Evolutionary conservation across 2,113 vertebrate species (phyloP).

Genomic region (western clawed frog (Xenopus tropicalis)): UCB_Xtro_10.0 CM004451.2:385001-385500

Average conservation of each 20-base stretch:
- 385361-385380: background rate
- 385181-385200: background rate
- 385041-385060: too few species aligned
- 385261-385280: background rate
- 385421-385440: conserved; percentile 27
- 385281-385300: conserved; percentile 32
- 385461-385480: background rate
- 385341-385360: background rate
- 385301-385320: conserved; percentile 8
- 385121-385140: background rate
- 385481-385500: background rate
- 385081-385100: conserved; percentile 12
- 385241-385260: conserved; percentile 30
- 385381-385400: background rate
- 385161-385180: background rate
- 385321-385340: conserved; percentile 27
- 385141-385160: conserved; percentile 23
- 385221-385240: conserved; percentile 9
- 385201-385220: conserved; percentile 15
- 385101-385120: background rate
- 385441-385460: conserved; percentile 32
- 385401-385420: conserved; percentile 20
- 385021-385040: too few species aligned
- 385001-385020: too few species aligned
- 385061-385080: background rate